A percentile compares a stretch with the other conserved stretches of the same genome.
Evolutionary conservation across 92 coral and sea anemone species (phyloP).

Genomic region (Pocillopora meandrina): DNA sequence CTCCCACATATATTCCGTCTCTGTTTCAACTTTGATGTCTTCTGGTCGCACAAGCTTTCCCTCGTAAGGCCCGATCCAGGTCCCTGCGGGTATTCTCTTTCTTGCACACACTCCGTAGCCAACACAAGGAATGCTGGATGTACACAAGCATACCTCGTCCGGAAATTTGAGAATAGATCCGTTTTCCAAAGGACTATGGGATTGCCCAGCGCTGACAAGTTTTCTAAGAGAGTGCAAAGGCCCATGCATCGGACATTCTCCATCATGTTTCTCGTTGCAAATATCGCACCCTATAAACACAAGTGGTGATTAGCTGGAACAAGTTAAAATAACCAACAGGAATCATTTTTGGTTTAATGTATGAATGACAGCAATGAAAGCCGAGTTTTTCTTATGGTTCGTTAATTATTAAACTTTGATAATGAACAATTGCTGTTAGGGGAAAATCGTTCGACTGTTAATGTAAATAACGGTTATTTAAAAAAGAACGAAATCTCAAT

Average conservation of each 20-base stretch:
- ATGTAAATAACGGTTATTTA: too few species aligned
- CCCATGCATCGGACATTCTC: slow-evolving; percentile 99
- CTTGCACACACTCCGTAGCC: slow-evolving; percentile 97
- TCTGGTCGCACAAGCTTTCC: slow-evolving; percentile 99
- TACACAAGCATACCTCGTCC: slow-evolving; percentile 97
- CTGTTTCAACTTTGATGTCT: slow-evolving; percentile 81
- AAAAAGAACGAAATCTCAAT: too few species aligned
- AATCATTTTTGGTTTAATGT: background rate
- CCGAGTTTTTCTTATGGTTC: too few species aligned
- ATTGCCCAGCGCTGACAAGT: slow-evolving; percentile 91
- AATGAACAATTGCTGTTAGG: too few species aligned
- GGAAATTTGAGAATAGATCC: slow-evolving; percentile 95
- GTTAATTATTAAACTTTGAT: too few species aligned
- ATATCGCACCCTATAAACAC: slow-evolving; percentile 82
- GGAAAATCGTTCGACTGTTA: too few species aligned
- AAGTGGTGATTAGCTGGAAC: background rate
- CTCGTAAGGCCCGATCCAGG: slow-evolving; percentile 99
- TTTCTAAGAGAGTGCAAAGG: slow-evolving; percentile 95
- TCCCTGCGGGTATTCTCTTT: slow-evolving; percentile 95
- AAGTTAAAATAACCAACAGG: background rate
- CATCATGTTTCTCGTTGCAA: slow-evolving; percentile 96
- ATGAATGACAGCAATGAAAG: too few species aligned
- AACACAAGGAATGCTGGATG: slow-evolving; percentile 96
- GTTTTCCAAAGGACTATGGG: slow-evolving; percentile 90
- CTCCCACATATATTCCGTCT: slow-evolving; percentile 99